Base-by-base conservation (phyloP, 2,113 vertebrate genomes). In the Pelusios castaneus region DNA sequence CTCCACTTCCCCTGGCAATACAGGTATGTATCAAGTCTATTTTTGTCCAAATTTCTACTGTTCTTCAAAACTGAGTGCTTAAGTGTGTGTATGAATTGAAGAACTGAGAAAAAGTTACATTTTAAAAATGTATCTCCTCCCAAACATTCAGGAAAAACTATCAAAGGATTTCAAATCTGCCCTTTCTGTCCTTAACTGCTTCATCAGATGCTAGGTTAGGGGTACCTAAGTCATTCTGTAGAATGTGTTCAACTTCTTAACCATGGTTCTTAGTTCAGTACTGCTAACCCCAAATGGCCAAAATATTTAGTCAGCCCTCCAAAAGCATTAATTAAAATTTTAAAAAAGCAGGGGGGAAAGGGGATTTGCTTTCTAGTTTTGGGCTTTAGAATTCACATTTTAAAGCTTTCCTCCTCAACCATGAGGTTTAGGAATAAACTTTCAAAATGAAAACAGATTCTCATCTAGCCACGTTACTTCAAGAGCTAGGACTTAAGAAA, bases 381-480 rank as follows among this genome's bases (percentile, higher is more conserved):
- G 52, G 4, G 67, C 41, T 92, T 81, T 83, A 5, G 24, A 9
- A 10, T 89, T 94, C 17, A 49, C 3, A 52, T 81, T 54, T 47
- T 81, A 41, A 92, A 87, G 10, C 76, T 55, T 55, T 67, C 27
- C 22, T 88, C 29, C 10, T 58, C 22, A 86, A 77, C 2, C 80
- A 34, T 2, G 0, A 58, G 76, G 76, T 16, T 5, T 13, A 83
- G 5, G 63, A 10, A 0, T 14, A 43, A 80, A 41, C 4, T 17
- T 73, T 47, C 41, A 56, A 4, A 82, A 84, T 9, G 6, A 85
- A 88, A 43, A 81, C 14, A 24, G 19, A 58, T 43, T 34, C 27
- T 85, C 19, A 54, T 79, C 47, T 4, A 87, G 38, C 5, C 6
- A 78, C 10, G 21, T 25, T 79, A 95, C 51, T 84, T 31, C 25